Base-by-base conservation (phyloP, 2,113 vertebrate genomes). In the Centropus unirufus region DNA sequence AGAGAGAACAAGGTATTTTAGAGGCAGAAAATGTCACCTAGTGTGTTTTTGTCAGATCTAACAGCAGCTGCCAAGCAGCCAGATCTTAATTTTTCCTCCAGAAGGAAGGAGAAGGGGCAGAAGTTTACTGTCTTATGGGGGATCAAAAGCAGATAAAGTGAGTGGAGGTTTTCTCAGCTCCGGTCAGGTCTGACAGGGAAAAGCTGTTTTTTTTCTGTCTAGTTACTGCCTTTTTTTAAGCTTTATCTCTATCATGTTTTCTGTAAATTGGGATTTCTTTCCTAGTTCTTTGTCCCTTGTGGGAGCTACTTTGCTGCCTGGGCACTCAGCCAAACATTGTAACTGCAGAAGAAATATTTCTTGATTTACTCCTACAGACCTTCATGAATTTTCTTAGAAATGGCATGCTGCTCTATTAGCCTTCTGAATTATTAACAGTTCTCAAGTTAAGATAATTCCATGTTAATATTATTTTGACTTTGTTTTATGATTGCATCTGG, bases 351-450 rank as follows among this genome's bases (percentile, higher is more conserved):
- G 58, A 93, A 92, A 93, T 79, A 47, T 79, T 87, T 68, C 59
- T 30, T 92, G 74, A 93, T 94, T 94, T 96, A 95, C 70, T 92
- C 81, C 82, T 54, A 17, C 20, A 58, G 83, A 62, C 72, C 69
- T 84, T 87, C 68, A 89, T 92, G 62, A 93, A 89, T 95, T 89
- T 82, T 93, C 89, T 83, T 67, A 46, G 36, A 89, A 87, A 79
- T 82, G 42, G 27, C 67, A 87, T 32, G 34, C 81, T 91, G 89
- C 74, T 95, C 92, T 89, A 87, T 92, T 93, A 91, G 59, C 24
- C 42, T 80, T 85, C 63, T 94, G 64, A 89, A 94, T 95, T 92
- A 95, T 92, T 93, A 90, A 93, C 69, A 83, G n/a, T 87, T 86
- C 64, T 91, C 58, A 40, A 58, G 40, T 81, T 55, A 69, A 89